Percentiles rank a stretch among this genome's conserved stretches.
phyloP scores from a whole-genome alignment of 2,797 vertebrate genomes.

The Pseudotriccus pelzelni region DNA sequence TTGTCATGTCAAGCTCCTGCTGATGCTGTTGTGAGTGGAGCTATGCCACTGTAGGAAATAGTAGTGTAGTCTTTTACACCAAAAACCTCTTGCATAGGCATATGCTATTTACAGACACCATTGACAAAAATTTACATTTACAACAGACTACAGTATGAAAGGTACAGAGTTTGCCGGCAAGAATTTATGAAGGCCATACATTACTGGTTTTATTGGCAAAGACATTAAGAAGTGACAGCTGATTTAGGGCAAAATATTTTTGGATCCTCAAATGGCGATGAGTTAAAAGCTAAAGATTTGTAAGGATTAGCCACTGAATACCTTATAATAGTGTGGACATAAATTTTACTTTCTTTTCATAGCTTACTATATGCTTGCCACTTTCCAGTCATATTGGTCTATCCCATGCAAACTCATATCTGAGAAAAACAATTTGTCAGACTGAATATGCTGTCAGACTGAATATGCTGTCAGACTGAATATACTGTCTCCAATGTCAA shows the following conservation, averaged over 20 bases:
- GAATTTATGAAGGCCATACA: not conserved
- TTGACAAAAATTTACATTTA: not conserved
- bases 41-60: not conserved
- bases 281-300: not conserved
- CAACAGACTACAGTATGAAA: not conserved
- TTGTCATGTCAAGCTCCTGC: not conserved
- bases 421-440: not conserved
- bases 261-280: not conserved
- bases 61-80: not conserved
- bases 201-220: not conserved
- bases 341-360: not conserved
- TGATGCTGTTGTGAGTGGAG: not conserved
- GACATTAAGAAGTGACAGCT: not conserved
- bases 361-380: not conserved
- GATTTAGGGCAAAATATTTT: not conserved
- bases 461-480: not conserved
- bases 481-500: not conserved
- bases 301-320: not conserved
- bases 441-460: not conserved
- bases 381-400: not conserved
- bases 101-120: not conserved
- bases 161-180: not conserved
- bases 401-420: not conserved
- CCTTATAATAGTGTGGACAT: not conserved
- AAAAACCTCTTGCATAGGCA: not conserved